Evolutionary conservation across 2,797 vertebrate species (phyloP).

Genomic region (Scyliorhinus canicula): DNA sequence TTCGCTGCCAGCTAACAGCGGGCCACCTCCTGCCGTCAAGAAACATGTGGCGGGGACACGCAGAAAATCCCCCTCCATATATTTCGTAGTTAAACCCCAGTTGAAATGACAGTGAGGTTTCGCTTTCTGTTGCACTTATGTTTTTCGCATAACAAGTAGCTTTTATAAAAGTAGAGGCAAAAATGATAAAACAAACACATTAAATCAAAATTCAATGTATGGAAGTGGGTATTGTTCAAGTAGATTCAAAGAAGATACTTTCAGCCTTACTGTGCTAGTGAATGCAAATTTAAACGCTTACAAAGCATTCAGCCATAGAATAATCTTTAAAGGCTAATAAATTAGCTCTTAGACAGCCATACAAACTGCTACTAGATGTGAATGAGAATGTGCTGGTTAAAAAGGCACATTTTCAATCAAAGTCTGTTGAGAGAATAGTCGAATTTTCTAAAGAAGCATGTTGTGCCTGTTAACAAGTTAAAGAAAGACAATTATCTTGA

Average conservation of each 20-base stretch:
- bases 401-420: conserved; percentile 85
- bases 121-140: background rate
- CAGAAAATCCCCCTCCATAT: too few species aligned
- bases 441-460: conserved; percentile 85
- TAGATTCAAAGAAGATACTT: background rate
- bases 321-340: conserved; percentile 85
- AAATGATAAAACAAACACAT: background rate
- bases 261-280: conserved; percentile 48
- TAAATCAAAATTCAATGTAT: background rate
- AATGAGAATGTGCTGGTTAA: conserved; percentile 82
- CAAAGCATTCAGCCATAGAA: conserved; percentile 75
- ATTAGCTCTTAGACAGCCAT: conserved; percentile 78
- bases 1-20: too few species aligned
- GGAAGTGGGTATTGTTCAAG: background rate
- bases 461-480: conserved; percentile 92
- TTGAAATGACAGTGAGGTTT: background rate
- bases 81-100: background rate
- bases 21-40: too few species aligned
- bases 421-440: conserved; percentile 86
- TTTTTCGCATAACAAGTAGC: too few species aligned
- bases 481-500: conserved; percentile 85
- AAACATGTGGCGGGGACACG: too few species aligned
- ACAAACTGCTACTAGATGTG: conserved; percentile 86
- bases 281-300: conserved; percentile 78
- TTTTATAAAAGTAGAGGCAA: background rate